phyloP scores from a whole-genome alignment of 2,888 invertebrate species.

The Coelinius sp. region DNA sequence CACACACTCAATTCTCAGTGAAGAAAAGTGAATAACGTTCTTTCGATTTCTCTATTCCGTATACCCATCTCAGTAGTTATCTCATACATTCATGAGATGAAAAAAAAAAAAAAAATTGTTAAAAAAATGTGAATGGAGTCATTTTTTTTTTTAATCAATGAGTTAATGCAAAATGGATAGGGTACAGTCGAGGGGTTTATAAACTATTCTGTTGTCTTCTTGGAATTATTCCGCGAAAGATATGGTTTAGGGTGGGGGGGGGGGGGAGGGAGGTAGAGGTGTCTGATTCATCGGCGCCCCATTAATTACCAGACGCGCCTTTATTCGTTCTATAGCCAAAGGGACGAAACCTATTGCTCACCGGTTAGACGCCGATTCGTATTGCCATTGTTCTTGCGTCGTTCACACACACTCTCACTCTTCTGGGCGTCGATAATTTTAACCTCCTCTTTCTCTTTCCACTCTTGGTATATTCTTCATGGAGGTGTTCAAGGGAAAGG shows the following conservation, averaged over 20 bases:
- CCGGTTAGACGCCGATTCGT: conserved; percentile 69
- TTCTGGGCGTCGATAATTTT: conserved; percentile 58
- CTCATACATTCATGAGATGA: conserved; percentile 4
- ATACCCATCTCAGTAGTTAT: conserved; percentile 6
- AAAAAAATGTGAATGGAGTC: not conserved
- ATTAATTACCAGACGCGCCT: conserved; percentile 70
- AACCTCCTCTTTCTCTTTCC: conserved; percentile 34
- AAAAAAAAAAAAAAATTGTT: not conserved
- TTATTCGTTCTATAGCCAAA: conserved; percentile 66
- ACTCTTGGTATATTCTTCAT: conserved; percentile 1
- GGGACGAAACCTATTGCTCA: conserved; percentile 70
- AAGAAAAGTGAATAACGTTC: conserved; percentile 24
- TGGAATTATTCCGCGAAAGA: conserved; percentile 65
- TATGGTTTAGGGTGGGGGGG: not conserved
- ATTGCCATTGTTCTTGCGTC: conserved; percentile 69
- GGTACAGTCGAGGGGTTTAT: conserved; percentile 60
- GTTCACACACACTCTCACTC: conserved; percentile 65
- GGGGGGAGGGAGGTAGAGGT: not conserved
- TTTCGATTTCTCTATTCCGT: not conserved
- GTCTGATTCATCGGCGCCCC: conserved; percentile 67
- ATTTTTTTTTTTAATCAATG: not conserved
- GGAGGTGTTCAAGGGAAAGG: not conserved
- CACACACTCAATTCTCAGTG: not conserved
- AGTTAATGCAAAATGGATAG: conserved; percentile 43
- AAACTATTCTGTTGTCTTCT: conserved; percentile 71